Base-by-base conservation (phyloP, 2,888 invertebrate genomes). In the Isoperla grammatica region DNA sequence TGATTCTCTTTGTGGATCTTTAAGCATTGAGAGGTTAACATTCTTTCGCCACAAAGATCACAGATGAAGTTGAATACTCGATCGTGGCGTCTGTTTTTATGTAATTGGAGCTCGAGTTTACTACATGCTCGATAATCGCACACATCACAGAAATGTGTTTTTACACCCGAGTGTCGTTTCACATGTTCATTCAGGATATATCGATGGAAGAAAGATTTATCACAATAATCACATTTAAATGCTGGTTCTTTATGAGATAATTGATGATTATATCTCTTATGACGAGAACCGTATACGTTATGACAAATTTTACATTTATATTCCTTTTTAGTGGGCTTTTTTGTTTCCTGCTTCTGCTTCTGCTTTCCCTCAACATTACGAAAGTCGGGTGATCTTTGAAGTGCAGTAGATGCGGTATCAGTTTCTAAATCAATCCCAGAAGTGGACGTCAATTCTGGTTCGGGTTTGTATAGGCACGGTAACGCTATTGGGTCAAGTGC, bases 291-390 rank as follows among this genome's bases (percentile, higher is more conserved):
- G n/a, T n/a, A n/a, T n/a, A n/a, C n/a, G n/a, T n/a, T n/a, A n/a
- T n/a, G n/a, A n/a, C n/a, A n/a, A n/a, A n/a, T n/a, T 22, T 67
- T 56, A 37, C 74, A 73, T 17, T 64, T 63, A 54, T 73, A 66
- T 9, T 11, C n/a, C n/a, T n/a, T n/a, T n/a, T n/a, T n/a, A n/a
- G n/a, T n/a, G n/a, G n/a, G n/a, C n/a, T n/a, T n/a, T n/a, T n/a
- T n/a, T n/a, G n/a, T n/a, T n/a, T n/a, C n/a, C n/a, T n/a, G n/a
- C n/a, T n/a, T n/a, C n/a, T n/a, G n/a, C n/a, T n/a, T n/a, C n/a
- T n/a, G n/a, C n/a, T n/a, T n/a, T n/a, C n/a, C n/a, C n/a, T n/a
- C n/a, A n/a, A n/a, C n/a, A n/a, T n/a, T n/a, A n/a, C n/a, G n/a
- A n/a, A n/a, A n/a, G n/a, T n/a, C n/a, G n/a, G n/a, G n/a, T n/a